These are phyloP conservation scores for Asbolus verrucosus DNA, from an alignment of 1,140 invertebrate genomes.

Conservation along the genomic window DNA sequence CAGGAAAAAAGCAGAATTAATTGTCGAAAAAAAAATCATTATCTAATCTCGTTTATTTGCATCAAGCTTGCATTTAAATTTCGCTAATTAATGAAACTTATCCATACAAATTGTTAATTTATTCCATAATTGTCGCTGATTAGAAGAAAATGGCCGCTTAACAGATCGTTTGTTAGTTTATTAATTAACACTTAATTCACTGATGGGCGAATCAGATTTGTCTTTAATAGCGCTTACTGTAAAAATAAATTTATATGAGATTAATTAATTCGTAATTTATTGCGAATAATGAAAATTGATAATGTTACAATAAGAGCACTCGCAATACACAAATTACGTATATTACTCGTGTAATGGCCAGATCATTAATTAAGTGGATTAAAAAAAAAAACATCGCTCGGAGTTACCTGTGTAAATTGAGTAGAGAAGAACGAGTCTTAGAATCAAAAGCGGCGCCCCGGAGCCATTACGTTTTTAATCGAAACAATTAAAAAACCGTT, in stretches of 20 bases:
- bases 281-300: neutral
- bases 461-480: conserved; percentile 12
- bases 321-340: conserved; percentile 8
- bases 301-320: neutral
- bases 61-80: neutral
- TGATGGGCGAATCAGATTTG: no score
- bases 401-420: neutral
- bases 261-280: conserved; percentile 8
- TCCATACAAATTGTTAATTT: conserved; percentile 9
- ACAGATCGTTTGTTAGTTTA: neutral
- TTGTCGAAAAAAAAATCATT: conserved; percentile 24
- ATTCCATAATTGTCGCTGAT: conserved; percentile 3
- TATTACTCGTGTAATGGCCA: conserved; percentile 19
- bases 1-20: neutral
- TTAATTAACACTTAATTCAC: no score
- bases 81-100: neutral
- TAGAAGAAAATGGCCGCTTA: neutral
- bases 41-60: conserved; percentile 21
- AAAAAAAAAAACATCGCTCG: conserved; percentile 6
- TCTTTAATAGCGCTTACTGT: neutral
- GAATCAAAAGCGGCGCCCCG: conserved; percentile 24
- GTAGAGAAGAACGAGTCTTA: neutral
- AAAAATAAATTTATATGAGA: neutral
- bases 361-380: conserved; percentile 25
- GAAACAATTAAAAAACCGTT: conserved; percentile 38